Percentiles rank a stretch among this genome's conserved stretches.
Conservation (phyloP, 2,113 vertebrate species). For the Corydoras sp. region DNA sequence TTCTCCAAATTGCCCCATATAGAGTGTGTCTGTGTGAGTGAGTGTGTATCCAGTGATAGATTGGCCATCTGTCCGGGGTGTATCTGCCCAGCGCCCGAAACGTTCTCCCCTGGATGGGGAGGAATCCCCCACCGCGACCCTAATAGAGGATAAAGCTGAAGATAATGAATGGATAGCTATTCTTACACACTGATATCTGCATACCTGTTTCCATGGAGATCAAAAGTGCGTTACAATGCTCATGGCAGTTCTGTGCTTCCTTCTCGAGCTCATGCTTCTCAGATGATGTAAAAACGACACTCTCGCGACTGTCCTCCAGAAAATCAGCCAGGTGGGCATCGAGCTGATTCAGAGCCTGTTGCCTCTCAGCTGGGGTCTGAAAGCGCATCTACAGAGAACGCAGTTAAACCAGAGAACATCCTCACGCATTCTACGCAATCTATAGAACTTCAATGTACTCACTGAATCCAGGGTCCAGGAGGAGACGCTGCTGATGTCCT, state of each 20-base stretch:
- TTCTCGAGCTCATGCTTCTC: slow-evolving; percentile 79
- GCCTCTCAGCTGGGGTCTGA: slow-evolving; percentile 71
- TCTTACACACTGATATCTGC: too few species aligned
- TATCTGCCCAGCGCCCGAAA: too few species aligned
- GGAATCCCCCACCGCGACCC: too few species aligned
- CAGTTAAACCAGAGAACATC: neutral
- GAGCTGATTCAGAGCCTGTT: slow-evolving; percentile 77
- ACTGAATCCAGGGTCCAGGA: slow-evolving; percentile 88
- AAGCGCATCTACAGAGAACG: slow-evolving; percentile 69
- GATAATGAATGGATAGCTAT: too few species aligned
- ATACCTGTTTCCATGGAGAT: slow-evolving; percentile 85
- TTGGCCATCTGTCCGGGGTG: too few species aligned
- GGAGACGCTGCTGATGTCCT: slow-evolving; percentile 79
- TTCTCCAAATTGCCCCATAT: too few species aligned
- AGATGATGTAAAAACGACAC: slow-evolving; percentile 73
- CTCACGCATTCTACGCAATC: neutral
- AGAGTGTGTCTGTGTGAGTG: too few species aligned
- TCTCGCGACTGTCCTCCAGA: slow-evolving; percentile 84
- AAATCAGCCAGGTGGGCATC: slow-evolving; percentile 84
- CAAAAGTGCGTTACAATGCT: slow-evolving; percentile 79
- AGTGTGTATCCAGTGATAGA: too few species aligned
- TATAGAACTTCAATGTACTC: slow-evolving; percentile 18
- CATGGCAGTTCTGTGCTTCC: slow-evolving; percentile 77
- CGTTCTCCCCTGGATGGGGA: too few species aligned
- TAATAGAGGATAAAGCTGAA: too few species aligned